Evolutionary conservation across 2,797 vertebrate genomes (phyloP), one percentile per base, ranked within the genome.

Genomic region (Echeneis naucrates): DNA sequence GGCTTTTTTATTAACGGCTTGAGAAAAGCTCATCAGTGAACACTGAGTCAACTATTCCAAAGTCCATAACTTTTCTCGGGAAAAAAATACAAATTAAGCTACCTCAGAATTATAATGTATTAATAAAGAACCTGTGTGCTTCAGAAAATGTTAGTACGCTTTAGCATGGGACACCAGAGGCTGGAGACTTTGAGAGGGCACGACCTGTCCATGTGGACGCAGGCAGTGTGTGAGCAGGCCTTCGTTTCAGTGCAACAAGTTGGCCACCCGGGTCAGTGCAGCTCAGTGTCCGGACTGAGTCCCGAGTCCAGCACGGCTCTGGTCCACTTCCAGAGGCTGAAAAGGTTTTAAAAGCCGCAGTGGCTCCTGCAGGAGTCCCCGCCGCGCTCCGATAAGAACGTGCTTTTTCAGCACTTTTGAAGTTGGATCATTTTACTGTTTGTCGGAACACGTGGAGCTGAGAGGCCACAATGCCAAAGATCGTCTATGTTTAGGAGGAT

Each of bases 381-480:
- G 63, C 74, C 27, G 66, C 58, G 65, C 63, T 40, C 51, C 9
- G 37, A 47, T 27, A 21, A 48, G 12, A 75, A 61, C 55, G 47
- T 77, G 64, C 67, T 60, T 64, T 83, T 83, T 89, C 80, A 82
- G 72, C 83, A 78, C 69, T 84, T 86, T 70, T 1, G 4, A 10
- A 66, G 10, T 58, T 65, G 76, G 61, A 61, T 85, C 57, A 33
- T 87, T 87, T 85, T 85, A 78, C 77, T 93, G 93, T 93, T 93
- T 89, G 87, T 80, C 61, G 72, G 77, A 93, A 91, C 94, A 93
- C 92, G 90, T 87, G 94, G 91, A 94, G 88, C 77, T 84, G 62
- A 80, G 80, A 73, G 70, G 78, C 73, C 72, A 91, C 86, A 88
- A 86, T 81, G 81, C 14, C 59, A 63, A 55, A 81, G 88, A 84